Evolutionary conservation across 2,113 vertebrate species (phyloP).

Genomic region (Brienomyrus brachyistius): DNA sequence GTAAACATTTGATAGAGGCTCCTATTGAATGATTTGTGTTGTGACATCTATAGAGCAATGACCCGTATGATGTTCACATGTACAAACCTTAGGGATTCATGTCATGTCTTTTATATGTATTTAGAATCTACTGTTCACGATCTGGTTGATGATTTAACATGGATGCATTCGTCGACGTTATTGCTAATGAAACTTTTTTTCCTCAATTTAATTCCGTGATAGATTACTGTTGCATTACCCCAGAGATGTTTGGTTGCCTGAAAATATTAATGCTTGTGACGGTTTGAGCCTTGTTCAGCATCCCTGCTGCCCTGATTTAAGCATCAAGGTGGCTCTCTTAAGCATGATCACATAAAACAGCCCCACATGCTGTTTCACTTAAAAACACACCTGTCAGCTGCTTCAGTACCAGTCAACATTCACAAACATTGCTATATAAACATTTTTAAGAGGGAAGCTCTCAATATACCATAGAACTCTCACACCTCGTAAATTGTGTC

Average conservation of each 20-base stretch:
- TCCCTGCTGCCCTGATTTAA: background rate
- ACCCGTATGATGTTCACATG: background rate
- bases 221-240: background rate
- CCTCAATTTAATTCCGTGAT: background rate
- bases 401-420: background rate
- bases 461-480: background rate
- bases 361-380: background rate
- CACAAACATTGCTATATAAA: background rate
- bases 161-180: background rate
- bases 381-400: background rate
- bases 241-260: background rate
- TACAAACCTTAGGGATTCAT: background rate
- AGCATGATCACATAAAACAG: background rate
- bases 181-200: background rate
- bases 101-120: background rate
- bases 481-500: background rate
- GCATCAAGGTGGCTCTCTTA: background rate
- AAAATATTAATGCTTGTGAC: background rate
- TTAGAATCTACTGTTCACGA: background rate
- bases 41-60: background rate
- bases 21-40: conserved; percentile 39
- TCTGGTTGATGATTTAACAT: background rate
- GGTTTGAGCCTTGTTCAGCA: background rate
- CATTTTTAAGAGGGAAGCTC: background rate
- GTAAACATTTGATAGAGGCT: conserved; percentile 49